Conservation (phyloP, 2,113 vertebrate genomes). For the Tursiops truncatus region DNA sequence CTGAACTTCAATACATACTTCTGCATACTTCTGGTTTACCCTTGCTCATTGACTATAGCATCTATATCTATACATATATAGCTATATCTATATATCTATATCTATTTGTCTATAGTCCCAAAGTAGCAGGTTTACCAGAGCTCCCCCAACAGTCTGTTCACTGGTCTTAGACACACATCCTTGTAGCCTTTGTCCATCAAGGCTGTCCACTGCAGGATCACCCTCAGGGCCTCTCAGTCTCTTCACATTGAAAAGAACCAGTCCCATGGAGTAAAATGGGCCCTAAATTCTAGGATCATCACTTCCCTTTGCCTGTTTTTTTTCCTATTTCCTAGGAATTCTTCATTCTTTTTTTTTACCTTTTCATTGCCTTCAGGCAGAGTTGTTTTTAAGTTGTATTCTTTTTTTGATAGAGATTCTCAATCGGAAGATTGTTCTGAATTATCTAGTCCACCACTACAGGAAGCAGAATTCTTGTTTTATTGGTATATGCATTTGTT, state of each 20-base stretch:
- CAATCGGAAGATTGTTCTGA: background rate
- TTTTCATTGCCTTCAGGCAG: background rate
- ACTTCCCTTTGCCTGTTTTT: background rate
- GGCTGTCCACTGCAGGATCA: background rate
- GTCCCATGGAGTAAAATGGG: background rate
- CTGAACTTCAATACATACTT: background rate
- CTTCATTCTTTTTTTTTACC: background rate
- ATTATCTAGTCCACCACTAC: background rate
- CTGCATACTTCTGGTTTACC: background rate
- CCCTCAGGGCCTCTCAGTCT: background rate
- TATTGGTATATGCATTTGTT: background rate
- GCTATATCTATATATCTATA: background rate
- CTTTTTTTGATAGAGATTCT: background rate
- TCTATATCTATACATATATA: background rate
- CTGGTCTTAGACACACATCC: background rate
- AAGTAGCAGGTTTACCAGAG: background rate
- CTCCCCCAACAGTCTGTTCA: background rate
- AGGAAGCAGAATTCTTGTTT: background rate
- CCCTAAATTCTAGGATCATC: background rate
- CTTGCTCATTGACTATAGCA: background rate
- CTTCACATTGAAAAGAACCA: background rate
- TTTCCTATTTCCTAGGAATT: background rate
- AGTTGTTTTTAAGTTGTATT: background rate
- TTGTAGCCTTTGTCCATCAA: background rate
- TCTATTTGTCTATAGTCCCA: background rate